phyloP scores from a whole-genome alignment of 2,888 invertebrate species.

The Tiphia femorata region DNA sequence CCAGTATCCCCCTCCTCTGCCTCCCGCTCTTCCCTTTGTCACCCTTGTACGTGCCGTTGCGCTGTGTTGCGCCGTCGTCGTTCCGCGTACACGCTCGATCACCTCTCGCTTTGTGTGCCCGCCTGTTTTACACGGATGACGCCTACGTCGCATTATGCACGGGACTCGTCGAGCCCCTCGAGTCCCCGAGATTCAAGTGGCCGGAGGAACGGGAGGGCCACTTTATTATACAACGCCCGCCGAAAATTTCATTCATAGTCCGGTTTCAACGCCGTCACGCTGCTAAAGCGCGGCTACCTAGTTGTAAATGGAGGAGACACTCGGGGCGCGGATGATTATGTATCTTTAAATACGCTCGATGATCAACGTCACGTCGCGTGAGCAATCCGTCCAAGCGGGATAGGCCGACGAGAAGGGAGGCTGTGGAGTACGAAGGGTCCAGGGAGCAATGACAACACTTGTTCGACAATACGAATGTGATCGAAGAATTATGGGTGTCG shows the following conservation, averaged over 20 bases:
- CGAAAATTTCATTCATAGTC: conserved; percentile 47
- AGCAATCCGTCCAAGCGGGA: no score
- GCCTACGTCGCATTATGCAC: conserved; percentile 48
- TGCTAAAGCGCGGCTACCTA: no score
- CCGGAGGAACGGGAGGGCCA: conserved; percentile 31
- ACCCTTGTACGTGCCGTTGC: no score
- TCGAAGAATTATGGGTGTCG: no score
- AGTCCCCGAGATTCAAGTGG: conserved; percentile 42
- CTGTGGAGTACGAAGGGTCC: no score
- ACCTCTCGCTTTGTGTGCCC: conserved; percentile 17
- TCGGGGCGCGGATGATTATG: conserved; percentile 1
- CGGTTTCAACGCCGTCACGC: conserved; percentile 34
- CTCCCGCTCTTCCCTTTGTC: conserved; percentile 12
- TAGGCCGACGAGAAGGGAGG: no score
- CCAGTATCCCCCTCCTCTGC: background rate
- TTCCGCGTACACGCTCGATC: conserved; percentile 7
- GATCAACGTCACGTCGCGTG: no score
- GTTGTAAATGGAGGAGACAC: no score
- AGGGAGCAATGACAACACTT: no score
- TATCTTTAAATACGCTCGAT: no score
- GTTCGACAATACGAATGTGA: no score
- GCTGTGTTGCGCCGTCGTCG: background rate
- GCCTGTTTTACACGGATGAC: conserved; percentile 43
- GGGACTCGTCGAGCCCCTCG: conserved; percentile 36
- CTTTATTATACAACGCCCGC: conserved; percentile 39